phyloP scores from a whole-genome alignment of 1,140 invertebrate species.

The Sesamia nonagrioides region DNA sequence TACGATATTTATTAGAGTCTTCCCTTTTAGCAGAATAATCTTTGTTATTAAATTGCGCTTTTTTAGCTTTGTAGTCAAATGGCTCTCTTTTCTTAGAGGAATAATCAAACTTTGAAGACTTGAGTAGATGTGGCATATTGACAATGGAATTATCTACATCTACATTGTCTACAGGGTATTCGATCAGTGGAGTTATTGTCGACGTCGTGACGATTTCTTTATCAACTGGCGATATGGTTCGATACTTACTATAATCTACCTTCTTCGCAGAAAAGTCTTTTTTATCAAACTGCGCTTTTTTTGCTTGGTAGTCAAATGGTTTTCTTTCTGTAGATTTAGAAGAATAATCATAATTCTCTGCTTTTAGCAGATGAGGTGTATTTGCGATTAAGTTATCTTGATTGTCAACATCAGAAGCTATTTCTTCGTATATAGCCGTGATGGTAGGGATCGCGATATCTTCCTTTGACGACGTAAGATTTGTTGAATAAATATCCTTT shows the following conservation, averaged over 20 bases:
- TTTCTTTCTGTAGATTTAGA: conserved; percentile 48
- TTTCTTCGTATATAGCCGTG: not conserved
- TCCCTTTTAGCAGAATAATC: conserved; percentile 57
- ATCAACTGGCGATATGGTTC: not conserved
- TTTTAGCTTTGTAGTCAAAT: conserved; percentile 36
- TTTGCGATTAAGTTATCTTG: not conserved
- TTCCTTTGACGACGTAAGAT: not conserved
- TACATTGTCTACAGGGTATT: not conserved
- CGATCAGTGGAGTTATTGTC: not conserved
- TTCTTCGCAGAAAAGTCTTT: conserved; percentile 56
- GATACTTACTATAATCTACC: conserved; percentile 45
- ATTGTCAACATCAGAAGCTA: not conserved
- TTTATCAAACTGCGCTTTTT: conserved; percentile 27
- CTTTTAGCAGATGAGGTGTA: not conserved
- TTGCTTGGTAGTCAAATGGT: conserved; percentile 42
- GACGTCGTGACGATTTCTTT: not conserved
- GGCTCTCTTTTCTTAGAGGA: conserved; percentile 19
- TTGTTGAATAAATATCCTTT: too few relatives aligned
- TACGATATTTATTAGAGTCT: conserved; percentile 37
- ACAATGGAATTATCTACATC: not conserved
- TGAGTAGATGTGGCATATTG: not conserved
- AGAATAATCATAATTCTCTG: conserved; percentile 16
- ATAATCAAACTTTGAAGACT: not conserved
- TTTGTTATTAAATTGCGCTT: conserved; percentile 27
- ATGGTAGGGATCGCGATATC: not conserved